Evolutionary conservation across 1,140 invertebrate species (phyloP), one percentile per base, ranked within the genome.

Genomic region (Octopus sinensis): DNA sequence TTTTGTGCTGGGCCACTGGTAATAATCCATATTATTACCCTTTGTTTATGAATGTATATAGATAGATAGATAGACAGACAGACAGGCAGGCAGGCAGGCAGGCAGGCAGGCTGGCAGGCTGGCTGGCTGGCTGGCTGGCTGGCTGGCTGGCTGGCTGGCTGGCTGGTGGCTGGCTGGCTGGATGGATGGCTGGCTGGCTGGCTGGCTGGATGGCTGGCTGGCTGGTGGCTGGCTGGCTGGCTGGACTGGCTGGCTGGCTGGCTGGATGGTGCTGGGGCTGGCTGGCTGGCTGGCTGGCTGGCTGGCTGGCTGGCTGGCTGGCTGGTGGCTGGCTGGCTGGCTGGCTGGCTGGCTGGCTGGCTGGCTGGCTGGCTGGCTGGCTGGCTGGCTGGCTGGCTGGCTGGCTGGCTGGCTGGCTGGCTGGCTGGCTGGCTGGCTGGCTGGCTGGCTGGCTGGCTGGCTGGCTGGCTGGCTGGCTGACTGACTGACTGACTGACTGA

Each of bases 361-460:
- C 80, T 82, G 23, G 53, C 81, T 83, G 53, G 62, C 81, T 82
- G 78, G 53, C 51, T 54, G 75, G 56, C 9, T 79, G 53, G 78
- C 77, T 71, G 80, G 51, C 62, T 76, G 80, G 30, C 52, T 54
- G 68, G 56, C 54, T 81, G 78, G 54, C 79, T 82, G 81, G 81
- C 79, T 80, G 79, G 71, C 79, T 81, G 79, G 75, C 79, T 82
- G 81, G 81, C 79, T 80, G 79, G 52, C 79, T 81, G 79, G 75
- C 79, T 82, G 81, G 81, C 79, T 80, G 79, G 71, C 79, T 81
- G 79, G 75, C 79, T 82, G 81, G 81, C 79, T 80, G 53, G n/a
- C 43, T 52, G 43, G 6, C 43, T 78, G 77, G n/a, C 77, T 52
- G 53, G 54, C 77, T 52, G 79, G 43, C 79, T 82, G 81, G 75